Conservation (phyloP, 1,140 invertebrate species). For the Cherax destructor region DNA sequence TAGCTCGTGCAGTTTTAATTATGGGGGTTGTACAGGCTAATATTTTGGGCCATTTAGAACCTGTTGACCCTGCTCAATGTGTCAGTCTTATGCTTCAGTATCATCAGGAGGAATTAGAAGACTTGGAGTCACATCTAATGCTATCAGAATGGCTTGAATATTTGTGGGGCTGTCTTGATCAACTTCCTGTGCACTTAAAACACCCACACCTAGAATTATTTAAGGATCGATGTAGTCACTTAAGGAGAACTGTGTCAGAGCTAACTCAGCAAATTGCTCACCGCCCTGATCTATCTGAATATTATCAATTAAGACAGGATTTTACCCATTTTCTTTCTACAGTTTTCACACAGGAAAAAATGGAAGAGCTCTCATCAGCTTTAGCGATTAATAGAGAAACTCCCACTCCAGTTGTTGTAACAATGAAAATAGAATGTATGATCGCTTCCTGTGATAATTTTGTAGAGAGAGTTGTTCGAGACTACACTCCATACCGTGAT, state of each 20-base stretch:
- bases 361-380: conserved; percentile 21
- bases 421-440: conserved; percentile 49
- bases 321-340: conserved; percentile 72
- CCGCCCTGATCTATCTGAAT: conserved; percentile 79
- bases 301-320: conserved; percentile 76
- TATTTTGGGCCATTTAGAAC: conserved; percentile 76
- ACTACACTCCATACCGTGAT: conserved; percentile 72
- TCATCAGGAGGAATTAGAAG: conserved; percentile 80
- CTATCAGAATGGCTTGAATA: conserved; percentile 59
- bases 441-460: conserved; percentile 70
- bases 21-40: conserved; percentile 76
- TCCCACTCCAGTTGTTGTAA: background rate
- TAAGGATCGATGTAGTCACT: conserved; percentile 73
- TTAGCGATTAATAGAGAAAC: background rate
- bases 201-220: conserved; percentile 75
- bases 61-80: conserved; percentile 86
- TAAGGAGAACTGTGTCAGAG: conserved; percentile 74
- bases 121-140: conserved; percentile 56
- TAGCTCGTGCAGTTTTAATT: conserved; percentile 72
- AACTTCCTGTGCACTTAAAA: conserved; percentile 7
- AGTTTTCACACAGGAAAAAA: conserved; percentile 56
- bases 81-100: conserved; percentile 82
- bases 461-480: conserved; percentile 42
- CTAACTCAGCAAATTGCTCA: conserved; percentile 75
- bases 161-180: conserved; percentile 48